phyloP scores from a whole-genome alignment of 2,113 vertebrate genomes.

The Percina caprodes region DNA sequence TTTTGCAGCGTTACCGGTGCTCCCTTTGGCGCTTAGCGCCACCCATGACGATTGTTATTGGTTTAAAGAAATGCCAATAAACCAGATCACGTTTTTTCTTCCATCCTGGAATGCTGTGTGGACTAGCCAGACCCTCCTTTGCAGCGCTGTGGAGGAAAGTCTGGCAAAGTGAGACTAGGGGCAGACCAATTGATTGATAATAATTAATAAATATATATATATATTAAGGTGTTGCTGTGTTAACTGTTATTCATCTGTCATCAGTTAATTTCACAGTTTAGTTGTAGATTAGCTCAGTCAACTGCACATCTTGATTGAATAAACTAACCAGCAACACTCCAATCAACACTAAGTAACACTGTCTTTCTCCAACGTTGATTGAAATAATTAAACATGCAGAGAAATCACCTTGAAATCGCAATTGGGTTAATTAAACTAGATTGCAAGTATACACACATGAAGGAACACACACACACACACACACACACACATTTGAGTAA shows the following conservation, averaged over 20 bases:
- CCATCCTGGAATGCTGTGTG: no score
- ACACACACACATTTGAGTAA: conserved; percentile 18
- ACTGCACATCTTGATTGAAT: background rate
- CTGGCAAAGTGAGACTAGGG: no score
- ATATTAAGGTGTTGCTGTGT: background rate
- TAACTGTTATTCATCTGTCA: background rate
- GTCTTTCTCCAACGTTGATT: background rate
- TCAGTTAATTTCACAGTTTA: background rate
- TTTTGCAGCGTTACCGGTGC: no score
- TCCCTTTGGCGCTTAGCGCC: no score
- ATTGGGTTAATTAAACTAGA: conserved; percentile 7
- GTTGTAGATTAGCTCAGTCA: background rate
- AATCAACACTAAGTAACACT: background rate
- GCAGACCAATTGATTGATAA: no score
- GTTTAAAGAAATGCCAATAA: no score
- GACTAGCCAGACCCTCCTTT: no score
- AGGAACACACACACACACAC: background rate
- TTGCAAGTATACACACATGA: background rate
- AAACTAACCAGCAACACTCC: background rate
- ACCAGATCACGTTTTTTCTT: no score
- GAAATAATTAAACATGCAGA: conserved; percentile 23
- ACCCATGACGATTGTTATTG: no score
- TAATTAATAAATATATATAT: no score
- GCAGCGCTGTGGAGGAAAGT: no score
- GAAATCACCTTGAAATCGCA: conserved; percentile 18